phyloP scores from a whole-genome alignment of 2,797 vertebrate species.

The Rhinella marina region DNA sequence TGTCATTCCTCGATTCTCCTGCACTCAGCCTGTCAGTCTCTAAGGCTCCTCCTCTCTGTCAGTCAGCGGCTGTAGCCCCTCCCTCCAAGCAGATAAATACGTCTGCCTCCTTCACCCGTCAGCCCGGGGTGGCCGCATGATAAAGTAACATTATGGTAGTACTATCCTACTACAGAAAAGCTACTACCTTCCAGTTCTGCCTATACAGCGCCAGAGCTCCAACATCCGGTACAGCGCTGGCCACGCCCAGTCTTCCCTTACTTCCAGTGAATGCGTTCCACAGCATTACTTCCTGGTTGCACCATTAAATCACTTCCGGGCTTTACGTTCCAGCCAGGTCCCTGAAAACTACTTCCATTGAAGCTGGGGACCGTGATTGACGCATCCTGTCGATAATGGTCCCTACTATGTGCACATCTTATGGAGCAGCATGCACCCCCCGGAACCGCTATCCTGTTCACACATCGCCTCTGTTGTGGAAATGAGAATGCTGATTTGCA shows the following conservation, averaged over 20 bases:
- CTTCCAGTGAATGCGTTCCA: background rate
- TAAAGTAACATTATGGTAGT: background rate
- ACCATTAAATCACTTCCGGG: background rate
- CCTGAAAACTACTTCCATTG: background rate
- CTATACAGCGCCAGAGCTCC: background rate
- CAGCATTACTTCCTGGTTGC: background rate
- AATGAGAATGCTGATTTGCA: too few relatives aligned
- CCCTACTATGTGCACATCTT: background rate
- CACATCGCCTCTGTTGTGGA: too few relatives aligned
- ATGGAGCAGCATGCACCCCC: too few relatives aligned
- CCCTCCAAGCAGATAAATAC: background rate
- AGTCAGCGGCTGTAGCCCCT: background rate
- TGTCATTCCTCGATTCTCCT: background rate
- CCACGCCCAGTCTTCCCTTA: background rate
- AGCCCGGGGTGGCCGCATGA: background rate
- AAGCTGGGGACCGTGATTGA: background rate
- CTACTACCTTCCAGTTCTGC: background rate
- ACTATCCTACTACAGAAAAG: background rate
- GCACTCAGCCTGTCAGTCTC: background rate
- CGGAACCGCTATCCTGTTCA: too few relatives aligned
- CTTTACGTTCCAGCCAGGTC: background rate
- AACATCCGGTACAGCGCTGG: background rate
- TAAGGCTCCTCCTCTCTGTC: background rate
- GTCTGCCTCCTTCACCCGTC: background rate
- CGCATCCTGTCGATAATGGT: background rate